Conservation (phyloP, 2,888 invertebrate species). For the Eugnorisma glareosa region DNA sequence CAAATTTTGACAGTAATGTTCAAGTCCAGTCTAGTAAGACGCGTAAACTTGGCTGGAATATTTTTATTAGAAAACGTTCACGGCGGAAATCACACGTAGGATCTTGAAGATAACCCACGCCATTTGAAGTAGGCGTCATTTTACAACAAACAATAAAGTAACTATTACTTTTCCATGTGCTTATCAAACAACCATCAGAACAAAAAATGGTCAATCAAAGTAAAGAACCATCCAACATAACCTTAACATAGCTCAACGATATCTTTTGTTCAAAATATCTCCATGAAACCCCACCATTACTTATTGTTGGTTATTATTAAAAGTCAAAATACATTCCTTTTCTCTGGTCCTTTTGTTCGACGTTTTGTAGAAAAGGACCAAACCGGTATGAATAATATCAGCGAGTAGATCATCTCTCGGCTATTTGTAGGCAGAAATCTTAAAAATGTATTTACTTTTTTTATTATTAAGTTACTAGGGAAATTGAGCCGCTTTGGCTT, state of each 20-base stretch:
- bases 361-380: slow-evolving; percentile 36
- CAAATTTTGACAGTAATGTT: background rate
- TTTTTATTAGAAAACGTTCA: slow-evolving; percentile 1
- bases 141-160: slow-evolving; percentile 29
- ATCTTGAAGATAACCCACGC: background rate
- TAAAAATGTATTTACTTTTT: slow-evolving; percentile 56
- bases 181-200: slow-evolving; percentile 45
- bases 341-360: slow-evolving; percentile 49
- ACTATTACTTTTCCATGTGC: slow-evolving; percentile 45
- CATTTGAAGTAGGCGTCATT: slow-evolving; percentile 19
- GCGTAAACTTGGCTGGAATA: background rate
- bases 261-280: slow-evolving; percentile 43
- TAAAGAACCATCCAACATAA: slow-evolving; percentile 33
- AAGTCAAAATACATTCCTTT: slow-evolving; percentile 51
- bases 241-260: slow-evolving; percentile 29
- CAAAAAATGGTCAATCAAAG: slow-evolving; percentile 40
- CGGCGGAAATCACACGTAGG: background rate
- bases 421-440: slow-evolving; percentile 47
- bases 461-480: slow-evolving; percentile 54
- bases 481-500: slow-evolving; percentile 39
- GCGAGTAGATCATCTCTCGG: slow-evolving; percentile 49
- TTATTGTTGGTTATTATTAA: slow-evolving; percentile 54
- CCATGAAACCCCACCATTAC: slow-evolving; percentile 37
- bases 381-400: slow-evolving; percentile 55
- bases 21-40: background rate